A percentile compares a stretch with the other conserved stretches of the same genome.
These are phyloP conservation scores for Donacobius atricapilla DNA, from an alignment of 2,113 vertebrate genomes.

Conservation along the genomic window DNA sequence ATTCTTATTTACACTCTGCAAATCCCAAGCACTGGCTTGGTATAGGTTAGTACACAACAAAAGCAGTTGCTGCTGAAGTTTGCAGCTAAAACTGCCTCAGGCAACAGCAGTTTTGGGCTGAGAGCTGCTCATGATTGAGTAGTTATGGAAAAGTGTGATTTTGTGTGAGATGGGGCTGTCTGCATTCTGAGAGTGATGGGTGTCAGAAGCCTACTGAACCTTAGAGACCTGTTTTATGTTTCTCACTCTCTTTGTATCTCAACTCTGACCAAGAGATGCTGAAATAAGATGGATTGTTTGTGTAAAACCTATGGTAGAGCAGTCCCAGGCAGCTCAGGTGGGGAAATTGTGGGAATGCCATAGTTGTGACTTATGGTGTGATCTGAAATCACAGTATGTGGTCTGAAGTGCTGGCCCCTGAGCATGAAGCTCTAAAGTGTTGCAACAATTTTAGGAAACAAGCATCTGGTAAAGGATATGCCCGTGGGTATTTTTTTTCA, in stretches of 20 bases:
- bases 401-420: neutral
- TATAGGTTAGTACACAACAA: neutral
- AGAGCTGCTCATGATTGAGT: neutral
- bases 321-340: neutral
- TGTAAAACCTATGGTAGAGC: neutral
- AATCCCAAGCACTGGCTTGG: neutral
- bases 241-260: neutral
- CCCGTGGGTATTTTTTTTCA: neutral
- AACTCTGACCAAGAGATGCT: neutral
- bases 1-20: neutral
- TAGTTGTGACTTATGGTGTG: neutral
- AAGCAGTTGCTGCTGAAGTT: neutral
- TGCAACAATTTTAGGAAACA: neutral
- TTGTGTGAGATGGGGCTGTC: neutral
- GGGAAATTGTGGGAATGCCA: neutral
- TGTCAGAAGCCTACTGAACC: neutral
- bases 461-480: neutral
- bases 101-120: neutral
- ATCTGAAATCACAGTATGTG: constrained; percentile 7
- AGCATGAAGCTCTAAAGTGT: neutral
- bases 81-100: neutral
- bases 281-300: neutral
- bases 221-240: neutral
- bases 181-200: neutral
- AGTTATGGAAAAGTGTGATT: neutral